A percentile compares a stretch with the other conserved stretches of the same genome.
Evolutionary conservation across 2,888 invertebrate species (phyloP).

Genomic region (Acleris sparsana): DNA sequence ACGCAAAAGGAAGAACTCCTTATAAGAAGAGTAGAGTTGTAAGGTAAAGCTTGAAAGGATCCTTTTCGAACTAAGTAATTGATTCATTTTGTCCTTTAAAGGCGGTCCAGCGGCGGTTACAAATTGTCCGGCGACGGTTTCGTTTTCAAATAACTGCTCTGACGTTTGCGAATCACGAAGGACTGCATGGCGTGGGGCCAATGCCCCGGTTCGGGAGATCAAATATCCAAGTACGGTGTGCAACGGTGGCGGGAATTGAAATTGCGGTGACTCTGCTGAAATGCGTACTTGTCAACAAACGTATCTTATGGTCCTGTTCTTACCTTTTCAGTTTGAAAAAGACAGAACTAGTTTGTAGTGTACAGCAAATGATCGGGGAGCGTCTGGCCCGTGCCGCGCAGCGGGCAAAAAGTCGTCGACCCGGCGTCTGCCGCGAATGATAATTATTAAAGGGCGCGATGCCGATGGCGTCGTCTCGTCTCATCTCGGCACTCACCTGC

Average conservation of each 20-base stretch:
- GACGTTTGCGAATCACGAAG: slow-evolving; percentile 26
- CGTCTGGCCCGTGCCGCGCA: slow-evolving; percentile 50
- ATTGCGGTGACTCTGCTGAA: slow-evolving; percentile 21
- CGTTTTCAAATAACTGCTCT: slow-evolving; percentile 34
- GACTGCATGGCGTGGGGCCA: slow-evolving; percentile 28
- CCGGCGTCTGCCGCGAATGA: slow-evolving; percentile 54
- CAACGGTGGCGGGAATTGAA: slow-evolving; percentile 25
- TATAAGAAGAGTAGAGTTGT: slow-evolving; percentile 13
- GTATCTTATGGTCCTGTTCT: slow-evolving; percentile 20
- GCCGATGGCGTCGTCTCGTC: slow-evolving; percentile 68
- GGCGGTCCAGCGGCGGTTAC: slow-evolving; percentile 3
- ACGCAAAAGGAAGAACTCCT: slow-evolving; percentile 11
- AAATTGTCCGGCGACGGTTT: slow-evolving; percentile 19
- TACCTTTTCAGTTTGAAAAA: slow-evolving; percentile 13
- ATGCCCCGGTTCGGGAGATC: slow-evolving; percentile 28
- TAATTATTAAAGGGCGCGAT: slow-evolving; percentile 68
- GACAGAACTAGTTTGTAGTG: slow-evolving; percentile 18
- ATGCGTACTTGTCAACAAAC: slow-evolving; percentile 21
- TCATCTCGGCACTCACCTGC: slow-evolving; percentile 52
- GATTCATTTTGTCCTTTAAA: slow-evolving; percentile 21
- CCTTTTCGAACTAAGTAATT: slow-evolving; percentile 5
- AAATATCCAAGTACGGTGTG: slow-evolving; percentile 26
- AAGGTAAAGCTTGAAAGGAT: slow-evolving; percentile 3
- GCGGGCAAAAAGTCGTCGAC: slow-evolving; percentile 66
- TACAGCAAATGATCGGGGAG: slow-evolving; percentile 42